Percentiles rank a stretch among this genome's conserved stretches.
phyloP scores from a whole-genome alignment of 2,888 invertebrate species.

The Trachelus troglodyta region DNA sequence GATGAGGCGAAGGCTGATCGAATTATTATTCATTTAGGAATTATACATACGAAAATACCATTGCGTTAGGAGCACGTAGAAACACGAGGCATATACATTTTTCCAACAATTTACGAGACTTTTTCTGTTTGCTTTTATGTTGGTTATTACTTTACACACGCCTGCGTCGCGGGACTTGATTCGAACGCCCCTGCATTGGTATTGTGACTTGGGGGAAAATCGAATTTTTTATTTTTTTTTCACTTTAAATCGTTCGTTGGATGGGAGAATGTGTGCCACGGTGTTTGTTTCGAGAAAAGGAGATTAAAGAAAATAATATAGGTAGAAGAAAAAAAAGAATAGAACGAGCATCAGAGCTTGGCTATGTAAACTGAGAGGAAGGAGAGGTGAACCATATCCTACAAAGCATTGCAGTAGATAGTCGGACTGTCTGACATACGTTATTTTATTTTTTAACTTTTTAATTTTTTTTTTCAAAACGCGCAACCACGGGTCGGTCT shows the following conservation, averaged over 20 bases:
- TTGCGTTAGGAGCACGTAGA: too few species aligned
- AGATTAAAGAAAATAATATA: background rate
- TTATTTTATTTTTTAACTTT: background rate
- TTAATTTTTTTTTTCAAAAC: background rate
- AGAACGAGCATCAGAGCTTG: background rate
- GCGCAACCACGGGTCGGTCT: background rate
- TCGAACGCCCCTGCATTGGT: rapidly evolving
- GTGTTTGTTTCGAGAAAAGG: background rate
- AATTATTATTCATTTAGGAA: constrained; percentile 28
- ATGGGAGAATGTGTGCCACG: background rate
- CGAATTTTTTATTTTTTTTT: constrained; percentile 21
- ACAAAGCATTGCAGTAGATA: constrained; percentile 28
- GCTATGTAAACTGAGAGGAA: constrained; percentile 54
- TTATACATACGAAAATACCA: background rate
- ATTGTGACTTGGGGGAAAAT: background rate
- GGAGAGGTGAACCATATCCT: constrained; percentile 58
- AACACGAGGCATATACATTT: too few species aligned
- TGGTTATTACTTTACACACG: too few species aligned
- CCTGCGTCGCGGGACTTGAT: too few species aligned
- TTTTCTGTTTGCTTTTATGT: too few species aligned
- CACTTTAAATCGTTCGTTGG: background rate
- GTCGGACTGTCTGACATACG: constrained; percentile 11
- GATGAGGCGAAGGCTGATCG: constrained; percentile 16
- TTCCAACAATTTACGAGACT: too few species aligned
- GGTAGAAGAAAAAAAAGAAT: background rate